Conservation (phyloP, 30 jellyfish, hydroid and myxozoan species). For the Chrysaora quinquecirrha region DNA sequence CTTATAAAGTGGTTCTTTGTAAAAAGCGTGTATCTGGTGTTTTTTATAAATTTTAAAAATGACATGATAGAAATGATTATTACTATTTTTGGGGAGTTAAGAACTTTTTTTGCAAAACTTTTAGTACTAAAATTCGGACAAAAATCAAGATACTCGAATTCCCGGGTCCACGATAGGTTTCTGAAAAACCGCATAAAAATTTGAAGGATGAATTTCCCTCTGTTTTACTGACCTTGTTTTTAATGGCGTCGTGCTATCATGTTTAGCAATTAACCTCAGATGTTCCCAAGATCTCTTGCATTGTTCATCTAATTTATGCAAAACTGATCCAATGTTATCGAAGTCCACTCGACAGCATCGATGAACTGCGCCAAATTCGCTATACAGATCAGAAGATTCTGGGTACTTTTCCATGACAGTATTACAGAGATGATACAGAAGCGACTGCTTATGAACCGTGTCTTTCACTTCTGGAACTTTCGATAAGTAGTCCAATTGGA, state of each 20-base stretch:
- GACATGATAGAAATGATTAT: too few relatives aligned
- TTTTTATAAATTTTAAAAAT: too few relatives aligned
- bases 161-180: too few relatives aligned
- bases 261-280: constrained; percentile 93
- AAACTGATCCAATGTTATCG: constrained; percentile 71
- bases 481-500: constrained; percentile 85
- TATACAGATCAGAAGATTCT: constrained; percentile 93
- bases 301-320: constrained; percentile 85
- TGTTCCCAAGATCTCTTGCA: constrained; percentile 98
- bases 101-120: too few relatives aligned
- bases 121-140: too few relatives aligned
- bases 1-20: too few relatives aligned
- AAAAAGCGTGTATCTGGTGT: too few relatives aligned
- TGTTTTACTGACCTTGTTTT: constrained; percentile 88
- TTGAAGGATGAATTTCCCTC: too few relatives aligned
- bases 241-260: constrained; percentile 98
- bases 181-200: too few relatives aligned
- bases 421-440: constrained; percentile 85
- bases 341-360: constrained; percentile 93
- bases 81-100: too few relatives aligned
- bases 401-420: constrained; percentile 97
- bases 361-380: constrained; percentile 98
- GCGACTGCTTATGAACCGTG: constrained; percentile 97
- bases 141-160: too few relatives aligned
- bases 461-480: constrained; percentile 99